phyloP scores from a whole-genome alignment of 2,113 vertebrate genomes.

The Drymodes brunneopygia region DNA sequence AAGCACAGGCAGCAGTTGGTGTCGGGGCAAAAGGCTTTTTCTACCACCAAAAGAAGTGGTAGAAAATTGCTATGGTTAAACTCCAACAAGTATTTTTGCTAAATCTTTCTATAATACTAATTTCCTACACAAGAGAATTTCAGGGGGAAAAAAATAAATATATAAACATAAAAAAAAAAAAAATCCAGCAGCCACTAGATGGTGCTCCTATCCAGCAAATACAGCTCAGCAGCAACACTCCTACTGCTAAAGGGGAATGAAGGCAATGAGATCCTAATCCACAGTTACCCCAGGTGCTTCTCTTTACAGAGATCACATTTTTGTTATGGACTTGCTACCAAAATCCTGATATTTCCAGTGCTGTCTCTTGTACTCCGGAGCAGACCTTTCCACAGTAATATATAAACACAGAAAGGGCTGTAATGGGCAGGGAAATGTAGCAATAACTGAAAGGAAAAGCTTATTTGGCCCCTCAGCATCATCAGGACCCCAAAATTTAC shows the following conservation, averaged over 20 bases:
- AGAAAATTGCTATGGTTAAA: neutral
- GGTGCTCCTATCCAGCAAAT: neutral
- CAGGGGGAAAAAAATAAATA: fast-evolving
- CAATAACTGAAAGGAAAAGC: neutral
- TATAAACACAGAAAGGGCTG: fast-evolving
- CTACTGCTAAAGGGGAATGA: neutral
- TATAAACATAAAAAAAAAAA: too few relatives aligned
- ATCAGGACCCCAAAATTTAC: neutral
- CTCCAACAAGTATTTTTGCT: neutral
- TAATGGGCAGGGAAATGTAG: neutral
- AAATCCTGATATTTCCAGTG: neutral
- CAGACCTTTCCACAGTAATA: neutral
- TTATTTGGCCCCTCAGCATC: too few relatives aligned
- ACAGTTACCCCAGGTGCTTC: fast-evolving
- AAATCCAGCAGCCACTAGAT: neutral
- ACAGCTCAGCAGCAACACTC: neutral
- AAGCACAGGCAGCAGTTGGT: neutral
- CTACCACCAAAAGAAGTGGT: neutral
- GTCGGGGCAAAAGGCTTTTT: neutral
- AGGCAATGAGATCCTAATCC: too few relatives aligned
- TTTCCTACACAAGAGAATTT: neutral
- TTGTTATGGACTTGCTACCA: neutral
- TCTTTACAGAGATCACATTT: neutral
- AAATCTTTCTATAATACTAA: neutral
- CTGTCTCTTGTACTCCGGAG: neutral